Conservation (phyloP, 1,140 invertebrate genomes). For the Cylas formicarius region DNA sequence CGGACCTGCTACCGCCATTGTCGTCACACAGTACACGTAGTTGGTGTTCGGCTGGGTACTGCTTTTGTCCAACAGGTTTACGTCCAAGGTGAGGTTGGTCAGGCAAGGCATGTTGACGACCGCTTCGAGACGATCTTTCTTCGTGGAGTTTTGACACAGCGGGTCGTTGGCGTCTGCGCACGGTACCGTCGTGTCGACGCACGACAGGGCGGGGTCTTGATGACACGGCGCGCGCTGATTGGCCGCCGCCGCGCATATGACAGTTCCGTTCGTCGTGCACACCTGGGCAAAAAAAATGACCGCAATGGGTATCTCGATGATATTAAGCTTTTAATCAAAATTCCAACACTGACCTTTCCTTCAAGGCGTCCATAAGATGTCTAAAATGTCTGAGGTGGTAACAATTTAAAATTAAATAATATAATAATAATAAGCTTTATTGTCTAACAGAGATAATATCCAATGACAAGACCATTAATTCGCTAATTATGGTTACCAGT, state of each 20-base stretch:
- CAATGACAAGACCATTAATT: no score
- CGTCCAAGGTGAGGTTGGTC: slow-evolving; percentile 27
- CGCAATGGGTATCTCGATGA: no score
- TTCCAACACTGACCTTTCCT: no score
- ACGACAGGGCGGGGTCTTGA: slow-evolving; percentile 18
- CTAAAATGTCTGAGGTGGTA: no score
- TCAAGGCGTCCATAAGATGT: no score
- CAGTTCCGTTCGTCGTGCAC: slow-evolving; percentile 27
- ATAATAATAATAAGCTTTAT: no score
- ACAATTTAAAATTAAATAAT: no score
- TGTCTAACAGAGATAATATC: no score
- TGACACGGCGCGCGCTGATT: slow-evolving; percentile 20
- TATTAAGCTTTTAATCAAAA: no score
- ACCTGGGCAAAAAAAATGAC: slow-evolving; percentile 6
- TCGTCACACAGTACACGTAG: slow-evolving; percentile 30
- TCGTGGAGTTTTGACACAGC: slow-evolving; percentile 26
- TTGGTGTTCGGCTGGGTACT: slow-evolving; percentile 18
- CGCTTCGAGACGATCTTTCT: slow-evolving; percentile 18
- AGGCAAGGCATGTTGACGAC: slow-evolving; percentile 26
- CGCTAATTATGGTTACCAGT: no score
- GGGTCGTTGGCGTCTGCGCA: slow-evolving; percentile 26
- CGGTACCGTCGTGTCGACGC: slow-evolving; percentile 28
- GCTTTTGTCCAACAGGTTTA: slow-evolving; percentile 20
- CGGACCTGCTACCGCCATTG: slow-evolving; percentile 29
- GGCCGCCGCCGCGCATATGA: slow-evolving; percentile 25